A percentile compares a stretch with the other conserved stretches of the same genome.
phyloP scores from a whole-genome alignment of 2,888 invertebrate species.

The Spodoptera littoralis region DNA sequence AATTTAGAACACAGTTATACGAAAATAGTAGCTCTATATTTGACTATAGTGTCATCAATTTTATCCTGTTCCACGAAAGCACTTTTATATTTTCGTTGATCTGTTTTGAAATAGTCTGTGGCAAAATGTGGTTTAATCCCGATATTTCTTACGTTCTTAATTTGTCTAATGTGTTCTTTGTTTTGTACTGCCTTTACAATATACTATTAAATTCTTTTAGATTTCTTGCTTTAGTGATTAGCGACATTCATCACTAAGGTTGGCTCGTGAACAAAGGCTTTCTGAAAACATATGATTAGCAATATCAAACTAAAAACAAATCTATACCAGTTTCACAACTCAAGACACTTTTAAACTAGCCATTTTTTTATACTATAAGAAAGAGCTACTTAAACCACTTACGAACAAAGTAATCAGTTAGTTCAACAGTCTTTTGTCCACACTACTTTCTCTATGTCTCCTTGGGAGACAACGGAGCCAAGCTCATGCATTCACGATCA shows the following conservation, averaged over 20 bases:
- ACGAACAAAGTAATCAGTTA: slow-evolving; percentile 39
- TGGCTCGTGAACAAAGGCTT: no score
- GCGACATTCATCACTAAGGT: no score
- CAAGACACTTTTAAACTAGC: no score
- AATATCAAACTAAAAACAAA: no score
- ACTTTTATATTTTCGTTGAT: slow-evolving; percentile 3
- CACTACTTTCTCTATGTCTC: slow-evolving; percentile 45
- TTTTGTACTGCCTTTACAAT: no score
- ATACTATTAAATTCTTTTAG: no score
- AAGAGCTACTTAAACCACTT: slow-evolving; percentile 1
- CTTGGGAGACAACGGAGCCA: slow-evolving; percentile 33
- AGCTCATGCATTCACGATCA: slow-evolving; percentile 32
- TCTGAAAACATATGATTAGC: no score
- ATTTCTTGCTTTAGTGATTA: no score
- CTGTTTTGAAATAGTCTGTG: neutral
- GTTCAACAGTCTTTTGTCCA: slow-evolving; percentile 10
- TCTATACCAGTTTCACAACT: no score
- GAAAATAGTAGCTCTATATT: slow-evolving; percentile 25
- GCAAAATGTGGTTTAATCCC: no score
- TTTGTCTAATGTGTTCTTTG: no score
- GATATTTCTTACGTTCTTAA: no score
- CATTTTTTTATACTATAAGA: neutral
- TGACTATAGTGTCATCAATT: slow-evolving; percentile 24
- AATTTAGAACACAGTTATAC: slow-evolving; percentile 14
- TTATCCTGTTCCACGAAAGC: slow-evolving; percentile 20